A percentile compares a stretch with the other conserved stretches of the same genome.
Conservation (phyloP, 64 coral and sea anemone genomes). For the Stichodactyla mertensii region DNA sequence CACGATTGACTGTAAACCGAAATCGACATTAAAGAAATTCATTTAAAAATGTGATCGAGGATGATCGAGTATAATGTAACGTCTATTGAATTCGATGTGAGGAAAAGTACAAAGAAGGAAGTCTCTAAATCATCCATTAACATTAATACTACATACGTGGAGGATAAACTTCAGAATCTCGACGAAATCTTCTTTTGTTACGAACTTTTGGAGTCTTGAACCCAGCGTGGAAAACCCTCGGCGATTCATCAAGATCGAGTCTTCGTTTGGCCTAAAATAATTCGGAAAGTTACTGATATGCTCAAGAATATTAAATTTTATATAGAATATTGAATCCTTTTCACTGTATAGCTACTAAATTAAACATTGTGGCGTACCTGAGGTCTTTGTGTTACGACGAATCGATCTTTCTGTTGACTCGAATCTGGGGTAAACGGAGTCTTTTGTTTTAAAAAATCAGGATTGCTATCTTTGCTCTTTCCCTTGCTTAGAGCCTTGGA, state of each 20-base stretch:
- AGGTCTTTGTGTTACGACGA: slow-evolving; percentile 18
- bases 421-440: slow-evolving; percentile 20
- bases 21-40: neutral
- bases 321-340: neutral
- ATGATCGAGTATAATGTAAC: too few relatives aligned
- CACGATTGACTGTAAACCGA: neutral
- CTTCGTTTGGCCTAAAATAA: slow-evolving; percentile 49
- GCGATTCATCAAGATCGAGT: slow-evolving; percentile 60
- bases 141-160: slow-evolving; percentile 9
- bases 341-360: neutral
- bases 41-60: neutral
- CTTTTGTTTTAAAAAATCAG: neutral
- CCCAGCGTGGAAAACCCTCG: neutral
- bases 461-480: neutral
- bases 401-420: slow-evolving; percentile 1
- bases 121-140: neutral
- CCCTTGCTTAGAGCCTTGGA: neutral
- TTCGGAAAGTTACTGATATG: neutral
- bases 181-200: slow-evolving; percentile 8
- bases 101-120: neutral
- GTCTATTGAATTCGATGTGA: neutral
- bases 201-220: slow-evolving; percentile 45
- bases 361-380: neutral
- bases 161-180: slow-evolving; percentile 45
- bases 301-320: too few relatives aligned